These are phyloP conservation scores for Indicator maculatus DNA, from an alignment of 2,113 vertebrate species.

Conservation along the genomic window DNA sequence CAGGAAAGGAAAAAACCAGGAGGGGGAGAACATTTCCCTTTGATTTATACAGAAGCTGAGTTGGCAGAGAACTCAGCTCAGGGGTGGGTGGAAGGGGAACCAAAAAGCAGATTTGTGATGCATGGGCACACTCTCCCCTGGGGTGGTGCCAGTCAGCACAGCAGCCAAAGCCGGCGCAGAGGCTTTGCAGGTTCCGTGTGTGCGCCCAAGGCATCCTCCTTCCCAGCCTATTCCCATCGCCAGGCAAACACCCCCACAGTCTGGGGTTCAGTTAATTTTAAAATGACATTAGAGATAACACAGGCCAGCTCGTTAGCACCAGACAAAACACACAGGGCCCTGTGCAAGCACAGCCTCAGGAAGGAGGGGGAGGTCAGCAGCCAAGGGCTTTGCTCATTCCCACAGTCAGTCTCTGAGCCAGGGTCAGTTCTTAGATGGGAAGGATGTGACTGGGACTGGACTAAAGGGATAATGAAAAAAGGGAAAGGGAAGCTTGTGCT, in stretches of 20 bases:
- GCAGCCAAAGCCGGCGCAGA: slow-evolving; percentile 54
- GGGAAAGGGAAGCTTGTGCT: not conserved
- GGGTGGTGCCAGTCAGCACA: slow-evolving; percentile 70
- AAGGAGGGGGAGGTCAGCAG: slow-evolving; percentile 2
- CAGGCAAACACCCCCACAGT: slow-evolving; percentile 65
- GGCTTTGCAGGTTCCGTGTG: slow-evolving; percentile 65
- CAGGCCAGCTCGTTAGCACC: slow-evolving; percentile 59
- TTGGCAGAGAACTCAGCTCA: slow-evolving; percentile 69
- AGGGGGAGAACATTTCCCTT: slow-evolving; percentile 73
- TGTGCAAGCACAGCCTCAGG: not conserved
- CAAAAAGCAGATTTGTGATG: slow-evolving; percentile 69
- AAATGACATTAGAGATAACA: slow-evolving; percentile 54
- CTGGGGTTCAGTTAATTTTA: slow-evolving; percentile 64
- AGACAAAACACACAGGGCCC: slow-evolving; percentile 52
- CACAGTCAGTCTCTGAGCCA: not conserved
- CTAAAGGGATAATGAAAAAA: not conserved
- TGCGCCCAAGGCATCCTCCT: slow-evolving; percentile 67
- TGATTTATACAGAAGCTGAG: slow-evolving; percentile 74
- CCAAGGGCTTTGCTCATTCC: not conserved
- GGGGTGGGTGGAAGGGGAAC: slow-evolving; percentile 71
- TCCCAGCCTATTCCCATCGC: slow-evolving; percentile 49
- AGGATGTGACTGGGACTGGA: not conserved
- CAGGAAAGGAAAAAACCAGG: slow-evolving; percentile 72
- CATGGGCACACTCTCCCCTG: slow-evolving; percentile 70
- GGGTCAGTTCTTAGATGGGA: not conserved